Evolutionary conservation across 1,140 invertebrate species (phyloP), one percentile per base, ranked within the genome.

Genomic region (Orius insidiosus): DNA sequence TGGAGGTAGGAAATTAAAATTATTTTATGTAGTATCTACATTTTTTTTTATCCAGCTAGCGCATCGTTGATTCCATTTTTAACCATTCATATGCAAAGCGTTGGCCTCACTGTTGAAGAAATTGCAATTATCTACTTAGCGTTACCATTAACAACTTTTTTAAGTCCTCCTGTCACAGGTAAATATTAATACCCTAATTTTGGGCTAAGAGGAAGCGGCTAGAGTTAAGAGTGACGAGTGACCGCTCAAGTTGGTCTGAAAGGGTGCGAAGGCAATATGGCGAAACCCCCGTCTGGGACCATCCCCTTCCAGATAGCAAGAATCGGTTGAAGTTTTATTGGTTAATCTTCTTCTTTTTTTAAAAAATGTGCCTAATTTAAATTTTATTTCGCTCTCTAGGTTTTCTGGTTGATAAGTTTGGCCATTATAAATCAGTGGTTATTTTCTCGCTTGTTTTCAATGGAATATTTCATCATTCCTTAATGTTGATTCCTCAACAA

Each of bases 61-160:
- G 77, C 78, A 40, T 82, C 81, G 11, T 65, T 87, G 35, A 58
- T 87, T 37, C 84, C 85, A 0, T 88, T 85, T 59, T 62, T 88
- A 49, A 83, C 83, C 1, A 78, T 88, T 48, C 85, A 86, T 60
- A 87, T 87, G 85, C 80, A 82, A 63, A 78, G 78, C 59, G 76
- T 88, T 58, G 85, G 84, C 46, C 65, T 89, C 14, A 79, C 79
- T 14, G 75, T 85, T 45, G 76, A 81, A 54, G 80, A 89, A 66
- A 82, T 85, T 51, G 80, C 81, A 35, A 75, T 85, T 54, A 80
- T 87, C 52, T 87, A 86, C 63, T 68, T 84, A 53, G 74, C 82
- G 8, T 66, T 87, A 53, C 84, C 84, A 8, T 77, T 86, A 39
- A 81, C 80, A 1, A 80, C 80, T 1, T 80, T 85, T 57, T 58